These are phyloP conservation scores for Ifrita kowaldi DNA, from an alignment of 2,113 vertebrate species.

Conservation along the genomic window DNA sequence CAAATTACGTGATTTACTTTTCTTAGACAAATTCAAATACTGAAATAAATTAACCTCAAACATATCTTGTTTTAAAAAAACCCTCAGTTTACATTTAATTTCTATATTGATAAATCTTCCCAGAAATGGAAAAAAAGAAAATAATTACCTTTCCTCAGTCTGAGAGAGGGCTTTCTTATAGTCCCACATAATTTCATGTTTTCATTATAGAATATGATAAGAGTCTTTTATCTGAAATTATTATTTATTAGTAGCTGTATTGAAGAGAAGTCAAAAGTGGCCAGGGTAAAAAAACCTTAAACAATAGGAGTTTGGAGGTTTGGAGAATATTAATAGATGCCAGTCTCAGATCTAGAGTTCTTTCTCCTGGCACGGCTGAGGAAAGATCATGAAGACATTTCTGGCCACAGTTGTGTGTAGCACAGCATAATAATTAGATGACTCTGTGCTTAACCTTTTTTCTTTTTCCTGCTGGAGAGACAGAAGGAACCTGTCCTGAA, in stretches of 20 bases:
- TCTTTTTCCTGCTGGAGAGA: not conserved
- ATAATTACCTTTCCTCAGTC: rapidly evolving
- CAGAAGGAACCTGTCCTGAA: not conserved
- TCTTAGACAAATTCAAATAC: not conserved
- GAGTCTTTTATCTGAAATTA: not conserved
- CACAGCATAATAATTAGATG: not conserved
- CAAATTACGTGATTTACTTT: rapidly evolving
- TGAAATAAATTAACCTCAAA: not conserved
- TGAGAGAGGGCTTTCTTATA: not conserved
- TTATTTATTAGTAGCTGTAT: not conserved
- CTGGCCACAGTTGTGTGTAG: not conserved
- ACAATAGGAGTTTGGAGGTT: not conserved
- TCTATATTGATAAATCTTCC: not conserved
- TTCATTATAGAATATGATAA: not conserved
- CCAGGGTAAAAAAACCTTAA: rapidly evolving
- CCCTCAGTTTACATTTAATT: not conserved
- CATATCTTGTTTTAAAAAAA: not conserved
- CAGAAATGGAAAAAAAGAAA: not conserved
- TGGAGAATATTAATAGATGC: not conserved
- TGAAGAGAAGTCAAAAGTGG: not conserved
- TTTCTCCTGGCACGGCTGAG: not conserved
- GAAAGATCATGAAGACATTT: not conserved
- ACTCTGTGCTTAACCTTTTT: not conserved
- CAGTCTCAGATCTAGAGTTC: not conserved
- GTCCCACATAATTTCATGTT: not conserved